Evolutionary conservation across 2,888 invertebrate species (phyloP), one percentile per base, ranked within the genome.

Genomic region (Ischnus inquisitorius): DNA sequence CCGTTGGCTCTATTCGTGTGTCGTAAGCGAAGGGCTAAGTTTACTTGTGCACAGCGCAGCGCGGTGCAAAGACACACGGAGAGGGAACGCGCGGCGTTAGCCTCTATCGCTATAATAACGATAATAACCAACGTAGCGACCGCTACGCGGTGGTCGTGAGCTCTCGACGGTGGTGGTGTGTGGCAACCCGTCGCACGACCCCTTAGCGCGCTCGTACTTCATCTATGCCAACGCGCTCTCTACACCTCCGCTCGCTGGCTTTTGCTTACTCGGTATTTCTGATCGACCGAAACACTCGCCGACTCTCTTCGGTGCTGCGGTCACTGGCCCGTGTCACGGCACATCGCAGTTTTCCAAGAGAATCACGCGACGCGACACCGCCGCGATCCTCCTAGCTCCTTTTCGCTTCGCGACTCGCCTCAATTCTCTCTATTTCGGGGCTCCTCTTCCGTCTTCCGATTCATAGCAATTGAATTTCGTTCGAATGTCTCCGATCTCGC

Each of bases 21-120:
- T 84, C 67, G 84, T 84, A 83, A 88, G 75, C 82, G 62, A 85
- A 88, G 86, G 87, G 82, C 83, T 82, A 86, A 86, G 78, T 85
- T 87, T 85, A 78, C 83, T 69, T 71, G 68, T 67, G 67, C 28
- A 57, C 22, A 19, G 60, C 34, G 51, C 39, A 25, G 46, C 16
- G 64, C 64, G 34, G n/a, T 19, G 65, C 51, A 34, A 39, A 39
- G 34, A 41, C 12, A n/a, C 14, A 57, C 57, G 16, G 46, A 48
- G 48, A 28, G 43, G 43, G 60, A n/a, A 5, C 62, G 39, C n/a
- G 16, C 60, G 28, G n/a, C 3, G 6, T 28, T 6, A 3, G 12
- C 14, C 34, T 60, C 19, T 14, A 22, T 57, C 25, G 19, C 46
- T n/a, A 28, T 69, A 51, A 67, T 43, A 43, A 65, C 64, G 16